Conservation (phyloP, 1,140 invertebrate species). For the Telenomus remus region DNA sequence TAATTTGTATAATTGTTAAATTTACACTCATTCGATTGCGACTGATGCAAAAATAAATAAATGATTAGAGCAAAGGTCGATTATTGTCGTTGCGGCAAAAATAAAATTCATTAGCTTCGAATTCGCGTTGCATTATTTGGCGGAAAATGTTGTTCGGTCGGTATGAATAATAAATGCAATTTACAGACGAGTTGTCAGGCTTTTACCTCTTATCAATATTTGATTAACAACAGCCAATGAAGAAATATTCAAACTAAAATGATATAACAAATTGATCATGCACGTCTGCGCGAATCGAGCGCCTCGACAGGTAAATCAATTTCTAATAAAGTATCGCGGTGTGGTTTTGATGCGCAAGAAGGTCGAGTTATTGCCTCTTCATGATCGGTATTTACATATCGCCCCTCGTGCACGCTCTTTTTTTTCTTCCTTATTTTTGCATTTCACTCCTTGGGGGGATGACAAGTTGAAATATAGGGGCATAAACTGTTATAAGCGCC, state of each 20-base stretch:
- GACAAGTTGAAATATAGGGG: slow-evolving; percentile 57
- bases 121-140: slow-evolving; percentile 28
- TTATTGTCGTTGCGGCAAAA: too few relatives aligned
- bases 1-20: slow-evolving; percentile 33
- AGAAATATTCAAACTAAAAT: not conserved
- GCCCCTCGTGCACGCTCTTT: not conserved
- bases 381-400: slow-evolving; percentile 39
- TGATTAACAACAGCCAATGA: not conserved
- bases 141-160: slow-evolving; percentile 11
- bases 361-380: not conserved
- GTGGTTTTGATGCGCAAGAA: not conserved
- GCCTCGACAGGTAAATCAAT: not conserved
- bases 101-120: slow-evolving; percentile 13
- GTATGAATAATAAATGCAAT: slow-evolving; percentile 21
- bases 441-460: slow-evolving; percentile 41
- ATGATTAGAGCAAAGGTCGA: too few relatives aligned
- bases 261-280: not conserved
- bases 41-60: not conserved
- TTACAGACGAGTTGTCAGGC: slow-evolving; percentile 16
- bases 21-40: slow-evolving; percentile 6
- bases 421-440: slow-evolving; percentile 16
- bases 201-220: slow-evolving; percentile 21
- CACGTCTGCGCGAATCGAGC: not conserved
- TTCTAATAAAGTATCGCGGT: not conserved
- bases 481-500: slow-evolving; percentile 62